Conservation (phyloP, 1,140 invertebrate genomes). For the Sarcophaga peregrina region DNA sequence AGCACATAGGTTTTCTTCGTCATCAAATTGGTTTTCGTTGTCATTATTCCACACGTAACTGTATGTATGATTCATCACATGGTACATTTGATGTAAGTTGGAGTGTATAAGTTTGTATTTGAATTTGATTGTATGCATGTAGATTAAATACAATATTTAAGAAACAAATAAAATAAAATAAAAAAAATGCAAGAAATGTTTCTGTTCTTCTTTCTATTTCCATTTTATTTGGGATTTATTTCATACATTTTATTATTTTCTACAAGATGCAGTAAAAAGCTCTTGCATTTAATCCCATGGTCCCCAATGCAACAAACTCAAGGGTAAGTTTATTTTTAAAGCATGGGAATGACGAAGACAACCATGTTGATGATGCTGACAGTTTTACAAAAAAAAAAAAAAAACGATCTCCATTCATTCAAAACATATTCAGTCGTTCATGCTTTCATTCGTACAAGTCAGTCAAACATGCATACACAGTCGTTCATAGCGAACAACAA, state of each 20-base stretch:
- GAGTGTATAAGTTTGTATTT: background rate
- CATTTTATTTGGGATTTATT: no score
- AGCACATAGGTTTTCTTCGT: no score
- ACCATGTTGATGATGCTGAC: conserved; percentile 30
- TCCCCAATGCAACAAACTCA: conserved; percentile 40
- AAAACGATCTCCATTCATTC: conserved; percentile 3
- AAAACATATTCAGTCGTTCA: background rate
- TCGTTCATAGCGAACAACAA: background rate
- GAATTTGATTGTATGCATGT: background rate
- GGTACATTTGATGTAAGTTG: background rate
- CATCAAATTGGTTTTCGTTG: no score
- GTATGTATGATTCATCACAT: no score
- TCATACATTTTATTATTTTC: no score
- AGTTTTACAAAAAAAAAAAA: conserved; percentile 17
- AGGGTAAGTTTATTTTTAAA: conserved; percentile 31
- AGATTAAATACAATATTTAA: conserved; percentile 3
- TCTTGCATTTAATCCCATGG: conserved; percentile 36
- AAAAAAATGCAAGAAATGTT: background rate
- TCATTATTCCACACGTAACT: no score
- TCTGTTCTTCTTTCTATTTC: background rate
- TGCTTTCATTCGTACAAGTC: background rate
- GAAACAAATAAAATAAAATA: background rate
- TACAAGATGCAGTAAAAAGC: conserved; percentile 28
- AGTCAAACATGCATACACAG: background rate
- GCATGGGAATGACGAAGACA: conserved; percentile 5